Evolutionary conservation across 23 tunicate genomes (phyloP), one percentile per base, ranked within the genome.

Genomic region (Halocynthia aurantium): DNA sequence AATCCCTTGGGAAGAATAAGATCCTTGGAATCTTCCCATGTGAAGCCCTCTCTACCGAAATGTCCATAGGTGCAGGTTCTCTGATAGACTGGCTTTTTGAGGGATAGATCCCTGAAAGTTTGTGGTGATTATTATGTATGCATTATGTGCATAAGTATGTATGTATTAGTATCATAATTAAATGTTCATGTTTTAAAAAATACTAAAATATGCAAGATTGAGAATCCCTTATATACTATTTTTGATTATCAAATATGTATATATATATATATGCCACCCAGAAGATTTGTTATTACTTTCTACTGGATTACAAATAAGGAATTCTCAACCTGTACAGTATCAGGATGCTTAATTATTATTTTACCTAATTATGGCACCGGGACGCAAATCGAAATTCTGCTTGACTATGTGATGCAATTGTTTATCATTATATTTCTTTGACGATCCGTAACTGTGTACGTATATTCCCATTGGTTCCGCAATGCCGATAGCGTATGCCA

Each of bases 401-500:
- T 70, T 62, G 18, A 88, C 99, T 20, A 94, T 85, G 51, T 94
- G 96, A 71, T 88, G 91, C 52, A 94, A 85, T 71, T 94, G 87
- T 20, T 81, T 58, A 71, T 94, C 93, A 50, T 75, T 70, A 72
- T 84, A 87, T 11, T 78, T 71, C 60, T 82, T 78, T 22, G 99
- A 6, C 71, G 73, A 73, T 56, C 91, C 91, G 52, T 88, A 94
- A 54, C 91, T 84, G 80, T 94, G 82, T 10, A 94, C 82, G 61
- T 84, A 88, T 17, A 88, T 87, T 6, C 96, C 94, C 95, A 88
- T 94, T 19, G 99, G 99, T 66, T 88, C 85, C 15, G 99, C 99
- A 22, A 94, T 88, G 40, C 99, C 99, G 55, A 94, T 94, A 22
- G 99, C 99, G 70, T 94, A 94, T 22, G 99, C 85, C 56, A 94